Conservation (phyloP, 2,797 vertebrate genomes). For the Remorina albescens region DNA sequence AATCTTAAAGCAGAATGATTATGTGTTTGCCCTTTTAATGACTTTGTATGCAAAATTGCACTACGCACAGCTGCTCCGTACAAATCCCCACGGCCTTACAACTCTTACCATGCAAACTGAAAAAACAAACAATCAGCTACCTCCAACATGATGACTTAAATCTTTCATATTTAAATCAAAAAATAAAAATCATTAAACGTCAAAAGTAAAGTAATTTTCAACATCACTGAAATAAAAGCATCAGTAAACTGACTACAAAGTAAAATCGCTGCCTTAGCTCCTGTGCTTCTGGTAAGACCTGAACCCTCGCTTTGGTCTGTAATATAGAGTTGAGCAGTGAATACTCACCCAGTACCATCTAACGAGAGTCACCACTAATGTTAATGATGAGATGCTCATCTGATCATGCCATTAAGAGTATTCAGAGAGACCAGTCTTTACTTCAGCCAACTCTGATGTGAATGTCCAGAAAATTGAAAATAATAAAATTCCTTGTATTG, state of each 20-base stretch:
- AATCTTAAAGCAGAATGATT: slow-evolving; percentile 10
- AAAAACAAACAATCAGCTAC: too few species aligned
- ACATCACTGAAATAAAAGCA: background rate
- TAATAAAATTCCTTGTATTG: slow-evolving; percentile 31
- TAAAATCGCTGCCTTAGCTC: background rate
- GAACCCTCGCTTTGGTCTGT: background rate
- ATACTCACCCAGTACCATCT: background rate
- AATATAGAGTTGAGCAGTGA: background rate
- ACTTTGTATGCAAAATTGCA: slow-evolving; percentile 6
- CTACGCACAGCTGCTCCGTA: background rate
- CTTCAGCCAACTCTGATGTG: slow-evolving; percentile 17
- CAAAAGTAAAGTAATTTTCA: background rate
- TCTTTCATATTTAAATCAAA: too few species aligned
- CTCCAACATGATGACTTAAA: too few species aligned
- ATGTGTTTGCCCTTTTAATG: slow-evolving; percentile 42
- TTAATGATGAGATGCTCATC: slow-evolving; percentile 39
- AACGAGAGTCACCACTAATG: slow-evolving; percentile 11
- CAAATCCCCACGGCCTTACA: background rate
- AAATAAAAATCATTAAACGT: too few species aligned
- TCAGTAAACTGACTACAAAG: too few species aligned
- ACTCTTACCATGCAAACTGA: too few species aligned
- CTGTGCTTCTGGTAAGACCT: background rate
- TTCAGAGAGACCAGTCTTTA: slow-evolving; percentile 15
- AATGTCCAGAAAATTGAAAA: slow-evolving; percentile 39
- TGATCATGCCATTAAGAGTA: slow-evolving; percentile 18